Percentiles rank a stretch among this genome's conserved stretches.
phyloP scores from a whole-genome alignment of 2,113 vertebrate species.

The Bucco capensis region DNA sequence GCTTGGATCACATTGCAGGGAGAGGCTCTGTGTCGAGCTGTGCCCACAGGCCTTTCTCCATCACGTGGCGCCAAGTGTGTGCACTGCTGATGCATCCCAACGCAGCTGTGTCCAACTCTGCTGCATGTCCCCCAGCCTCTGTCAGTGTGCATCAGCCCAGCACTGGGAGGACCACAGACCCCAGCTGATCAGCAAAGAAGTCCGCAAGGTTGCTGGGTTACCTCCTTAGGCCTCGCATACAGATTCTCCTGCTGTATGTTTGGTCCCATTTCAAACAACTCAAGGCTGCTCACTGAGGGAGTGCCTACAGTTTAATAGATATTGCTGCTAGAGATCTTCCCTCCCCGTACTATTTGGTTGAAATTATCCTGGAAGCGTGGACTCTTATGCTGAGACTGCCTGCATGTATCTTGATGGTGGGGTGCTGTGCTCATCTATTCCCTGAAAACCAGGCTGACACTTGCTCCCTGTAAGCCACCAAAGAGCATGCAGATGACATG shows the following conservation, averaged over 20 bases:
- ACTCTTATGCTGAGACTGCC: constrained; percentile 11
- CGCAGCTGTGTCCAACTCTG: not conserved
- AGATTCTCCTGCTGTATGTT: not conserved
- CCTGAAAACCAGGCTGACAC: constrained; percentile 52
- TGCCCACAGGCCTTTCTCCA: not conserved
- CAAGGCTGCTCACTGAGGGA: not conserved
- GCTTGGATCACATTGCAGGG: not conserved
- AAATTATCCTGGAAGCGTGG: constrained; percentile 2
- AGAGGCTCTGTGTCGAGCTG: not conserved
- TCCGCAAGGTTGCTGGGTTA: not conserved
- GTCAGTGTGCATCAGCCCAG: not conserved
- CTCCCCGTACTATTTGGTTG: not conserved
- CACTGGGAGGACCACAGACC: not conserved
- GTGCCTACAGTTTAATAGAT: constrained; percentile 5
- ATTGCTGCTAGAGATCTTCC: constrained; percentile 7
- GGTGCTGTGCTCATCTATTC: constrained; percentile 55
- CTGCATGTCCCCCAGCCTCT: not conserved
- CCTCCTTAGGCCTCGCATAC: not conserved
- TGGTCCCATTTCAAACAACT: constrained; percentile 8
- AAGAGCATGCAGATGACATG: constrained; percentile 31
- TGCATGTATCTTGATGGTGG: constrained; percentile 46
- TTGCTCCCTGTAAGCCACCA: constrained; percentile 46
- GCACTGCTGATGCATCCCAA: not conserved
- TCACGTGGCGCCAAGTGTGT: not conserved
- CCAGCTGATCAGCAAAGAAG: not conserved